These are phyloP conservation scores for Strigamia transsilvanica DNA, from an alignment of 2,888 invertebrate genomes.

Conservation along the genomic window DNA sequence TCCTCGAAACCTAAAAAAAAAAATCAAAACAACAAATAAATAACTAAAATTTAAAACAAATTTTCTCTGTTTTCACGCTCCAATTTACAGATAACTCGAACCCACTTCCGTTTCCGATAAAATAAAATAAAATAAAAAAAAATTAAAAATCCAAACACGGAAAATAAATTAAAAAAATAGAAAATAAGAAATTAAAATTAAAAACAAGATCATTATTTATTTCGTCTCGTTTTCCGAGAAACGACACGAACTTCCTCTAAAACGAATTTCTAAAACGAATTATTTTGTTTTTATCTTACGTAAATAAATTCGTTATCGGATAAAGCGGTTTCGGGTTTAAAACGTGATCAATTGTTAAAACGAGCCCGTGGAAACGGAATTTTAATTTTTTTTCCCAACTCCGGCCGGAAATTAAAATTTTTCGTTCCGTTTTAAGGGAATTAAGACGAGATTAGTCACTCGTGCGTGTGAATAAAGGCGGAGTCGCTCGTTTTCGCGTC, in stretches of 20 bases:
- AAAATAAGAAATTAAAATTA: no score
- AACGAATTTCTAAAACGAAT: neutral
- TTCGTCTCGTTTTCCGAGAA: neutral
- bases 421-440: neutral
- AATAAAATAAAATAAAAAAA: neutral
- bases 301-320: neutral
- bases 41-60: neutral
- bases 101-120: neutral
- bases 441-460: conserved; percentile 11
- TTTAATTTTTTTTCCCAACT: neutral
- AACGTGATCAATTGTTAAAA: neutral
- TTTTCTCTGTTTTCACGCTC: neutral
- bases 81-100: neutral
- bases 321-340: neutral
- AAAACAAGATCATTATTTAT: no score
- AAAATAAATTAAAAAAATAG: neutral
- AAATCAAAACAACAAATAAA: neutral
- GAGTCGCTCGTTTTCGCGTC: neutral
- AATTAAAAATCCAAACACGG: neutral
- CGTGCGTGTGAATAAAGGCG: neutral
- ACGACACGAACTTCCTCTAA: neutral
- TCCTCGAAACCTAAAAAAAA: neutral
- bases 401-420: conserved; percentile 13
- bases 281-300: neutral
- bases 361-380: neutral